Conservation (phyloP, 2,888 invertebrate genomes). For the Argynnis bischoffii region DNA sequence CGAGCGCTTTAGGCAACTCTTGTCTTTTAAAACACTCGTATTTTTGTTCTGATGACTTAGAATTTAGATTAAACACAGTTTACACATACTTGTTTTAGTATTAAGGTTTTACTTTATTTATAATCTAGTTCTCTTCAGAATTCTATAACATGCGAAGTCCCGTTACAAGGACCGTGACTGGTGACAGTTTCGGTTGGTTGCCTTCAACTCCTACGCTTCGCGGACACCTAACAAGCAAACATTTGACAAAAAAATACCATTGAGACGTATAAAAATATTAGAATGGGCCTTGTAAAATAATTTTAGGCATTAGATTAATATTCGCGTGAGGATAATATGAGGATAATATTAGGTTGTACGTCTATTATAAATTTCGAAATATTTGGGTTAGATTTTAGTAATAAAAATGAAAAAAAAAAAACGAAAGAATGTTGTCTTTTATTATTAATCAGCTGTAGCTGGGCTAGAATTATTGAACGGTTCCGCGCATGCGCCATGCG, state of each 20-base stretch:
- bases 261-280: too few species aligned
- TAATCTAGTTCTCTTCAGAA: background rate
- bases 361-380: background rate
- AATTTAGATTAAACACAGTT: too few species aligned
- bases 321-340: background rate
- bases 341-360: too few species aligned
- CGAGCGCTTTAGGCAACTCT: too few species aligned
- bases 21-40: too few species aligned
- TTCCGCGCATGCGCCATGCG: constrained; percentile 67
- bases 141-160: constrained; percentile 20
- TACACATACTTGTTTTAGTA: too few species aligned
- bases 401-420: background rate
- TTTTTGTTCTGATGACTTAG: too few species aligned
- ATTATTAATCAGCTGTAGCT: constrained; percentile 49
- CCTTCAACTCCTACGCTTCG: constrained; percentile 16
- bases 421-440: constrained; percentile 10
- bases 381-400: background rate
- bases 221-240: background rate
- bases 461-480: constrained; percentile 67
- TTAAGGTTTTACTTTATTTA: too few species aligned
- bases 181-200: constrained; percentile 37
- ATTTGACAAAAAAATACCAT: too few species aligned
- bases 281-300: background rate
- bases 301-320: background rate
- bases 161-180: constrained; percentile 39